These are phyloP conservation scores for Drosophila leontia DNA, from an alignment of 1,140 invertebrate species.

Conservation along the genomic window DNA sequence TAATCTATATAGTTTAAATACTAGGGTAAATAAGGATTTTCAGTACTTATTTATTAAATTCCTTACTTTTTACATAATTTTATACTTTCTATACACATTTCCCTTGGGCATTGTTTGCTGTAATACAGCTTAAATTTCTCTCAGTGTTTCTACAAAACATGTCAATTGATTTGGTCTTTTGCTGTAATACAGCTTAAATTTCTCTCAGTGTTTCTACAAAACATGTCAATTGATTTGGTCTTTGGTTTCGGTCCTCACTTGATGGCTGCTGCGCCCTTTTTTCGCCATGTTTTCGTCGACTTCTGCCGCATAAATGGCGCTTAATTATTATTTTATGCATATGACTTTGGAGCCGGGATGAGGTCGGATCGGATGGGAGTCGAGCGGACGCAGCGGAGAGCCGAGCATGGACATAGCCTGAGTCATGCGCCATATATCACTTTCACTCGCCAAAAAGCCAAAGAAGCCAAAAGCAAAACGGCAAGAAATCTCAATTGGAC, in stretches of 20 bases:
- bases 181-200: background rate
- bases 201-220: conserved; percentile 28
- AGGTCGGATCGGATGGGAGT: conserved; percentile 29
- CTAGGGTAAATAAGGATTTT: too few species aligned
- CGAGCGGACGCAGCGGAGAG: conserved; percentile 11
- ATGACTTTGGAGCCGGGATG: conserved; percentile 55
- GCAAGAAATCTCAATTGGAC: conserved; percentile 72
- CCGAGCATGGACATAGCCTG: conserved; percentile 51
- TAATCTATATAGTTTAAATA: too few species aligned
- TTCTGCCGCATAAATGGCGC: conserved; percentile 68
- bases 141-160: conserved; percentile 33
- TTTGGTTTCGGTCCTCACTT: conserved; percentile 31
- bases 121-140: conserved; percentile 11
- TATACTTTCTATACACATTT: background rate
- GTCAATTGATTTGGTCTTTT: conserved; percentile 67
- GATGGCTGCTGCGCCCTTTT: conserved; percentile 73
- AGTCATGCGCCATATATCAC: conserved; percentile 79
- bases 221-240: conserved; percentile 69
- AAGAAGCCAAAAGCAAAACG: conserved; percentile 40
- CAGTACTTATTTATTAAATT: too few species aligned
- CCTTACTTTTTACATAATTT: too few species aligned
- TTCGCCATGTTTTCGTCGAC: conserved; percentile 58
- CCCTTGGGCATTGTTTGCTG: background rate
- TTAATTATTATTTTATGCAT: conserved; percentile 81
- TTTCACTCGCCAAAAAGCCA: conserved; percentile 72